Evolutionary conservation across 2,888 invertebrate species (phyloP).

Genomic region (Pristionchus maxplancki): DNA sequence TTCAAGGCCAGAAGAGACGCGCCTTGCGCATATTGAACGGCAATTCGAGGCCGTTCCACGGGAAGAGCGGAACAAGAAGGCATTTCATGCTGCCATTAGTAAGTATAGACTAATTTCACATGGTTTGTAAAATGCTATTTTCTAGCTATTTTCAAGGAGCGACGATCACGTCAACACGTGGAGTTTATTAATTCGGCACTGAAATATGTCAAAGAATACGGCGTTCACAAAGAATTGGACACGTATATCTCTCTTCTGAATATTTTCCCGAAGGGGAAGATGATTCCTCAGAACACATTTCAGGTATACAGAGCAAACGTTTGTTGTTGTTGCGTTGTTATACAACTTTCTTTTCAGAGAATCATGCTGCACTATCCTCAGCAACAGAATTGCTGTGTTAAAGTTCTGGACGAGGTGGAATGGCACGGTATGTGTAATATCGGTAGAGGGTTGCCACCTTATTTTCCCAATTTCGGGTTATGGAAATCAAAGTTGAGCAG

Average conservation of each 20-base stretch:
- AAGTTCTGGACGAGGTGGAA: constrained; percentile 95
- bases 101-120: no score
- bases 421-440: no score
- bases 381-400: constrained; percentile 94
- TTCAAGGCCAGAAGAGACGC: constrained; percentile 50
- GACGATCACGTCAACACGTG: constrained; percentile 89
- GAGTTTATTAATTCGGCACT: constrained; percentile 95
- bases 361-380: constrained; percentile 95
- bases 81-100: constrained; percentile 73
- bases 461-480: no score
- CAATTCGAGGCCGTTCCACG: constrained; percentile 68
- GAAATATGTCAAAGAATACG: constrained; percentile 90
- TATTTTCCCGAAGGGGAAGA: constrained; percentile 85
- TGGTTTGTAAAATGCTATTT: neutral
- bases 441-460: no score
- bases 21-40: constrained; percentile 68
- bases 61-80: constrained; percentile 67
- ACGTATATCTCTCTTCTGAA: constrained; percentile 78
- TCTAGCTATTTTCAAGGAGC: constrained; percentile 84
- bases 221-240: constrained; percentile 86
- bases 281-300: constrained; percentile 85
- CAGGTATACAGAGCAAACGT: no score
- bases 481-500: no score
- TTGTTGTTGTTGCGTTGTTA: no score
- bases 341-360: constrained; percentile 86